Conservation (phyloP, 2,888 invertebrate species). For the Pollenia griseotomentosa region DNA sequence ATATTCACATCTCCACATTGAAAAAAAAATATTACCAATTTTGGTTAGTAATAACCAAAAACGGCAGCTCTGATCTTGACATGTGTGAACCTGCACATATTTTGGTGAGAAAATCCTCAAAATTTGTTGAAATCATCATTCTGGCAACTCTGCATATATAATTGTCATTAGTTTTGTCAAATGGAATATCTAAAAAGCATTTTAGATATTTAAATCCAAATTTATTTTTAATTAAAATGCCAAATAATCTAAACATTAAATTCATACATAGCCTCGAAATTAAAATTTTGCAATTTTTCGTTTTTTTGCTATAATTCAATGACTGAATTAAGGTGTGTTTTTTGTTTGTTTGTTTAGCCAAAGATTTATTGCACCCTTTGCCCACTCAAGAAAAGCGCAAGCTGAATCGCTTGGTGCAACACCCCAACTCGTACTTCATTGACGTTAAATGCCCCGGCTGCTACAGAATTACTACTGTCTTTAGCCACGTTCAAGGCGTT, state of each 20-base stretch:
- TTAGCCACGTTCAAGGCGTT: conserved; percentile 99
- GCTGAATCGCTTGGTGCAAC: conserved; percentile 98
- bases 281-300: conserved; percentile 55
- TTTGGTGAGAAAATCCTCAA: no score
- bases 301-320: conserved; percentile 14
- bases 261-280: conserved; percentile 62
- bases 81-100: no score
- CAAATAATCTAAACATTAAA: not conserved
- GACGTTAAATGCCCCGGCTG: conserved; percentile 99
- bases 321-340: conserved; percentile 25
- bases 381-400: conserved; percentile 97
- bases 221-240: not conserved
- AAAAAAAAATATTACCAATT: no score
- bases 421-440: conserved; percentile 99
- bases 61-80: no score
- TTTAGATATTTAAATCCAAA: not conserved
- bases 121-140: no score
- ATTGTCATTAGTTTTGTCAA: conserved; percentile 28
- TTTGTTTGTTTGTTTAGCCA: conserved; percentile 89
- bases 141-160: not conserved
- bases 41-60: no score
- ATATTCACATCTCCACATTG: no score
- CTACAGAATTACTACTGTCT: conserved; percentile 99
- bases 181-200: conserved; percentile 5
- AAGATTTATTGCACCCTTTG: conserved; percentile 98